Conservation (phyloP, 1,140 invertebrate genomes). For the Bombus affinis region DNA sequence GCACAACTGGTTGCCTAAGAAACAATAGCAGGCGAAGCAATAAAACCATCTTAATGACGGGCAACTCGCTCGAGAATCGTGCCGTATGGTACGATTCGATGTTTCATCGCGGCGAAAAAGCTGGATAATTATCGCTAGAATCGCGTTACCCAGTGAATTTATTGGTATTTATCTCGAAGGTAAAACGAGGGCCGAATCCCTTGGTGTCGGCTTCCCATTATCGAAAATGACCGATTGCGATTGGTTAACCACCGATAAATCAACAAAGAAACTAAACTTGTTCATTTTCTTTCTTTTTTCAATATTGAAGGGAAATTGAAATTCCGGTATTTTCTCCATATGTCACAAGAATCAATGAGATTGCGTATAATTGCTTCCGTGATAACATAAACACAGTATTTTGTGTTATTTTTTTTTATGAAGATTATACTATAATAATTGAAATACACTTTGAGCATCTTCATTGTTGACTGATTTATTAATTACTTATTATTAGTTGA, state of each 20-base stretch:
- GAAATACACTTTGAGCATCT: not conserved
- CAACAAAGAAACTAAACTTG: conserved; percentile 45
- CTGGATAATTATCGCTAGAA: conserved; percentile 59
- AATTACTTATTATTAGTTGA: not conserved
- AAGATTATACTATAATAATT: not conserved
- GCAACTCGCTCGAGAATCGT: conserved; percentile 38
- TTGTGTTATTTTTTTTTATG: not conserved
- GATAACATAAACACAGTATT: not conserved
- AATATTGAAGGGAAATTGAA: not conserved
- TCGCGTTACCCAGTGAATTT: conserved; percentile 30
- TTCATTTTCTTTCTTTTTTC: not conserved
- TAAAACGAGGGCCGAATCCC: conserved; percentile 36
- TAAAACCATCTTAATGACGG: conserved; percentile 51
- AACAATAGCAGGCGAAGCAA: conserved; percentile 47
- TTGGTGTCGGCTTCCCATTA: conserved; percentile 49
- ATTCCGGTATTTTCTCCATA: not conserved
- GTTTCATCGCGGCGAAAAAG: conserved; percentile 43
- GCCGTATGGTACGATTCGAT: conserved; percentile 31
- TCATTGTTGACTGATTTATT: not conserved
- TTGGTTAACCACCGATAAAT: conserved; percentile 46
- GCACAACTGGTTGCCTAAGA: conserved; percentile 38
- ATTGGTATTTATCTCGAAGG: conserved; percentile 36
- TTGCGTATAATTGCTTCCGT: not conserved
- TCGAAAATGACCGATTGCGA: conserved; percentile 62
- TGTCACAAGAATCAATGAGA: not conserved